Evolutionary conservation across 2,888 invertebrate species (phyloP), one percentile per base, ranked within the genome.

Genomic region (Cantharis lateralis): DNA sequence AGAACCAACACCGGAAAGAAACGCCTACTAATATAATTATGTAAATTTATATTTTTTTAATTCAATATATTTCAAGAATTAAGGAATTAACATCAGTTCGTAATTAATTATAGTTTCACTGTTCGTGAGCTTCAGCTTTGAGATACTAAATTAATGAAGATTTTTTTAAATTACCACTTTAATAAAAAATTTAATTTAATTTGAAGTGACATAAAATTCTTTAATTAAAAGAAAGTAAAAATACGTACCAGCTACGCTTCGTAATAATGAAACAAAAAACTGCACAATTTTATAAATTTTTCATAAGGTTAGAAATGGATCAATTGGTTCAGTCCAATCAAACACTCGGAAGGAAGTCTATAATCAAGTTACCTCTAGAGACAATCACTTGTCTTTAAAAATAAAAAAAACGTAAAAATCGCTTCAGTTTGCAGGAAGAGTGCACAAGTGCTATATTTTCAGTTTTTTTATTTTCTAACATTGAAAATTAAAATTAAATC

Each of bases 271-370:
- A n/a, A 48, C 48, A 48, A 48, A 48, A 48, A 48, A 48, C 48
- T n/a, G 48, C n/a, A 48, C 48, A 48, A 48, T 48, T 48, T 48
- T 76, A 73, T 76, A 76, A 76, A 76, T 76, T 74, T 77, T 77
- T 74, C 74, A 77, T 32, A 70, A 62, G 70, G 68, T 70, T 71
- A 70, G 68, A 73, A 73, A 70, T 70, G 32, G 73, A 61, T 48
- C 68, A 77, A 77, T 77, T 77, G 77, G 73, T 77, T 71, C 73
- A 74, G 71, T 66, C 73, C 77, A 77, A 77, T 77, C 77, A 77
- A 77, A 73, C 73, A 77, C 77, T 77, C 74, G 73, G 73, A 66
- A 74, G 73, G 48, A 74, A 74, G 26, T 74, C 66, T 74, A 74
- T 74, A 77, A 77, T 77, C 74, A 77, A 71, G 74, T 77, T 77